Base-by-base conservation (phyloP, 2,888 invertebrate genomes). In the Micoletzkya japonica region DNA sequence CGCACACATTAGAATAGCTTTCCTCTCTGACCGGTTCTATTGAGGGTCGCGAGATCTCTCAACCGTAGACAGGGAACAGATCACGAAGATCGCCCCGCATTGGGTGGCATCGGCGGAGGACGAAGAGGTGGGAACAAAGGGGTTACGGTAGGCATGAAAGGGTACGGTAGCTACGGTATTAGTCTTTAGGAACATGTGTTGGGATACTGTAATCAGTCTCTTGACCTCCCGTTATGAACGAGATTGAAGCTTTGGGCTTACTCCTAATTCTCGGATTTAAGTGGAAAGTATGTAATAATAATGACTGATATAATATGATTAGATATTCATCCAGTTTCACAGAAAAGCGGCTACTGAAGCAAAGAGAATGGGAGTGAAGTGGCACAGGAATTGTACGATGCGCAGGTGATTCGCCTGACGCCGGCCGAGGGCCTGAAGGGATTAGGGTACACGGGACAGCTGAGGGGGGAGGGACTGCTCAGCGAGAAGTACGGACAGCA, bases 361-460 rank as follows among this genome's bases (percentile, higher is more conserved):
- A 44, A 20, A 20, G 44, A 44, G 44, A 44, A n/a, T n/a, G n/a
- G n/a, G n/a, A n/a, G n/a, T n/a, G 89, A 90, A 7, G 90, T 91
- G 86, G 91, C 93, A 49, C 93, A 93, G 20, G 91, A 92, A 84
- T 94, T 85, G 91, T n/a, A n/a, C n/a, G n/a, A n/a, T n/a, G n/a
- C 69, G n/a, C 64, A 76, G 20, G 73, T 75, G 6, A 61, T 72
- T 28, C 74, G 76, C 54, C 39, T 77, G 58, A 66, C 60, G 3
- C 74, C 77, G 3, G 28, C 70, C 2, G 68, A 70, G 2, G 79
- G 79, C 26, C 3, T 39, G 10, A 76, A 76, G 50, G 79, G 77
- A 36, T 60, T 77, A 26, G 79, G 79, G 60, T 77, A 79, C 60
- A 24, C 58, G 10, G 71, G 67, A 24, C 34, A 57, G 57, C n/a